These are phyloP conservation scores for Rissa tridactyla DNA, from an alignment of 2,113 vertebrate species.

Conservation along the genomic window DNA sequence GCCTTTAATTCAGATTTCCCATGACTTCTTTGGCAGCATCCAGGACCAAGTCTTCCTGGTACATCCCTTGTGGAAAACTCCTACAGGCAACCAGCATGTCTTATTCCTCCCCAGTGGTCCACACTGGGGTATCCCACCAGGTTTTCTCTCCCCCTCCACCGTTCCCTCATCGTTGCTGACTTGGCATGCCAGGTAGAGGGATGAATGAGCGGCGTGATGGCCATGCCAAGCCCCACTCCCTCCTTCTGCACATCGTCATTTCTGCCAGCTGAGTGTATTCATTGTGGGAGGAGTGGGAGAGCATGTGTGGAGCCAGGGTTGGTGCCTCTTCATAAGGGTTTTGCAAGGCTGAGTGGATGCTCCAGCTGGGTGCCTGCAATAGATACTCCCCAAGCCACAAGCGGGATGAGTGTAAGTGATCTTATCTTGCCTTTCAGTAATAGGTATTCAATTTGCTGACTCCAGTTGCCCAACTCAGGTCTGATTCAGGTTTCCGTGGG, in stretches of 20 bases:
- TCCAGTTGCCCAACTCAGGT: neutral
- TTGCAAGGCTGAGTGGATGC: neutral
- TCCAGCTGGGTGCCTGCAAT: neutral
- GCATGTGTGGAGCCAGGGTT: neutral
- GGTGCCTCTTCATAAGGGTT: neutral
- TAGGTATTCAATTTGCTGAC: neutral
- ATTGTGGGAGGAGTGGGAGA: neutral
- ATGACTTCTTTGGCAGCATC: neutral
- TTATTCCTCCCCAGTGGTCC: neutral
- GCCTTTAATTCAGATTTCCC: neutral
- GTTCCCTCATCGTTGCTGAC: rapidly evolving
- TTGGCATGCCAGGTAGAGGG: neutral
- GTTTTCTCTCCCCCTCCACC: neutral
- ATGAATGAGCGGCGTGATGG: rapidly evolving
- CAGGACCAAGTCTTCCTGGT: rapidly evolving
- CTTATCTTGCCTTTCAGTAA: slow-evolving; percentile 23
- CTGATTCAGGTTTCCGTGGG: slow-evolving; percentile 21
- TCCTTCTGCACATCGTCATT: neutral
- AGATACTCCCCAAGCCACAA: neutral
- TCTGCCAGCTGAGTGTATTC: neutral
- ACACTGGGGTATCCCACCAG: neutral
- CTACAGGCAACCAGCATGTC: neutral
- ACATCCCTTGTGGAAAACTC: neutral
- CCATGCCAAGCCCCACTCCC: neutral
- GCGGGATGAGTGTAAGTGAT: slow-evolving; percentile 22